phyloP scores from a whole-genome alignment of 2,888 invertebrate species.

The Parthenolecanium corni region DNA sequence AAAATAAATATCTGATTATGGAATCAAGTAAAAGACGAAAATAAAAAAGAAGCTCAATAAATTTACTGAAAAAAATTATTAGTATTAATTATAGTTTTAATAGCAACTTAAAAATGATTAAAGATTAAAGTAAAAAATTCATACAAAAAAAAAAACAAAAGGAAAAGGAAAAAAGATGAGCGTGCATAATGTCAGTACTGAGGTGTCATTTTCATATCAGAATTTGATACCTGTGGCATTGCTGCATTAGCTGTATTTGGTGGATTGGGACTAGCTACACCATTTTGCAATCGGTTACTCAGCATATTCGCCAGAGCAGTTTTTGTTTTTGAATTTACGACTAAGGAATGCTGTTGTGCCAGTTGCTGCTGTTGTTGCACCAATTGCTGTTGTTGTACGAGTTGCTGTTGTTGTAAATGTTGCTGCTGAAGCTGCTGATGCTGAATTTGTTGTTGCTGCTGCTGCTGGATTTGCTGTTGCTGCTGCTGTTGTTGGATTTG shows the following conservation, averaged over 20 bases:
- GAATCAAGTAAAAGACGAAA: too few relatives aligned
- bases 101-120: too few relatives aligned
- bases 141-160: too few relatives aligned
- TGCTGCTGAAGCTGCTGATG: slow-evolving; percentile 42
- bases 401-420: slow-evolving; percentile 39
- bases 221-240: slow-evolving; percentile 10
- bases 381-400: slow-evolving; percentile 22
- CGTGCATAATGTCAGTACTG: too few relatives aligned
- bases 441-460: slow-evolving; percentile 32
- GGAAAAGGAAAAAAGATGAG: too few relatives aligned
- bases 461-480: slow-evolving; percentile 36
- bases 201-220: too few relatives aligned
- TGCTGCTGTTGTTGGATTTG: slow-evolving; percentile 40
- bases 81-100: too few relatives aligned
- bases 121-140: too few relatives aligned
- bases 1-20: too few relatives aligned
- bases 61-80: too few relatives aligned
- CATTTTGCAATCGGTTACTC: slow-evolving; percentile 58
- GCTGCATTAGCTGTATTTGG: slow-evolving; percentile 3
- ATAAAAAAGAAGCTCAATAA: too few relatives aligned
- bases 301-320: slow-evolving; percentile 91
- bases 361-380: slow-evolving; percentile 30
- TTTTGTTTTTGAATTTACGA: slow-evolving; percentile 81
- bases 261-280: slow-evolving; percentile 37
- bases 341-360: slow-evolving; percentile 40